Evolutionary conservation across 2,113 vertebrate species (phyloP).

Genomic region (Antechinus flavipes): DNA sequence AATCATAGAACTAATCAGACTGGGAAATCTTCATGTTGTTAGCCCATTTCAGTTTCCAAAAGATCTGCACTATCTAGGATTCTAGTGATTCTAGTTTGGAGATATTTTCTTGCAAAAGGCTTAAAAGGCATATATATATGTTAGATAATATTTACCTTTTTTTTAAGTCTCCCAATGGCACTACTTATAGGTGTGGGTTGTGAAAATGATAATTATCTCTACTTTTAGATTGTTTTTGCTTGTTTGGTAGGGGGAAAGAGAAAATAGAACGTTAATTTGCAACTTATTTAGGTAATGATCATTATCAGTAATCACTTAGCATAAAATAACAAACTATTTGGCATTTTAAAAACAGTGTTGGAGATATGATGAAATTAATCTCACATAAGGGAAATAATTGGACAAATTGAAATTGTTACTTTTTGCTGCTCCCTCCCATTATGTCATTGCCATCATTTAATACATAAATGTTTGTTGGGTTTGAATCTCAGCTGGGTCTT

Average conservation of each 20-base stretch:
- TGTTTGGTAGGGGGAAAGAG: background rate
- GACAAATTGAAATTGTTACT: background rate
- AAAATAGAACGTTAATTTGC: background rate
- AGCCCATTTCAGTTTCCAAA: conserved; percentile 23
- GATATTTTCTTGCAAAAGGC: background rate
- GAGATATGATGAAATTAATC: background rate
- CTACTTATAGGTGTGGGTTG: background rate
- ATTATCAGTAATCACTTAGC: background rate
- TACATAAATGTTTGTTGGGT: background rate
- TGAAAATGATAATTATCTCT: conserved; percentile 23
- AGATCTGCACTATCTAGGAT: background rate
- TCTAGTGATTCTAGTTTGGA: conserved; percentile 10
- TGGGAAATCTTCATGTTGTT: background rate
- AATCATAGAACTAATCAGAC: conserved; percentile 8
- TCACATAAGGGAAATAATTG: background rate
- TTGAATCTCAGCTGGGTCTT: background rate
- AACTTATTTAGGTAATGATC: background rate
- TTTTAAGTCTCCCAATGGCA: background rate
- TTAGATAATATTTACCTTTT: background rate
- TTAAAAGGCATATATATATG: background rate
- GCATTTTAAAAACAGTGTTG: conserved; percentile 14
- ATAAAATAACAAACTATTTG: background rate
- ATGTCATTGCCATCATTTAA: conserved; percentile 11
- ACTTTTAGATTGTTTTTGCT: conserved; percentile 6
- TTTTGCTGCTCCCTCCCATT: conserved; percentile 23